Base-by-base conservation (phyloP, 2,113 vertebrate species). In the Lepisosteus osseus region DNA sequence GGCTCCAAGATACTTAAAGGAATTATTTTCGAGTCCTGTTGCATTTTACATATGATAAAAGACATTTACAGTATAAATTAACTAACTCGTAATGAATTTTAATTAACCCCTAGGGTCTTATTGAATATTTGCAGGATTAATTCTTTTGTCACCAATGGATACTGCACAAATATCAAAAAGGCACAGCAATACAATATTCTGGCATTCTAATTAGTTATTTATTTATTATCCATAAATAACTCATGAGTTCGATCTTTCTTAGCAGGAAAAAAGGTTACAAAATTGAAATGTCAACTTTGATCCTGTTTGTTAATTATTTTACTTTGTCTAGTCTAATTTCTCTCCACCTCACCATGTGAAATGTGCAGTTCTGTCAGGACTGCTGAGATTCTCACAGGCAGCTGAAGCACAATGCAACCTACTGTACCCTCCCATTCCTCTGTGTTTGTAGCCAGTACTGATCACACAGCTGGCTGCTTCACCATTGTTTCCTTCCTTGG, bases 21-120 rank as follows among this genome's bases (percentile, higher is more conserved):
- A 81, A 74, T 85, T 74, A 77, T 81, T 82, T 83, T 74, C 79
- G 79, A 77, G 78, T 82, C 83, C 82, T 63, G n/a, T 17, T 64
- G 81, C 80, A 83, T 86, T n/a, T 29, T 64, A 64, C 40, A 17
- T 64, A 64, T 64, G 86, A 90, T 87, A 89, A 87, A 86, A 91
- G 89, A 90, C 76, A 83, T 90, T 83, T 87, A 74, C 85, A 77
- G 80, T 83, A 80, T 82, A 88, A 90, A 90, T 90, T 78, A 85
- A 87, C 77, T 69, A 79, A 66, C 12, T 81, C 88, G 84, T 91
- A 85, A 86, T 83, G 77, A 91, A 84, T 89, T 83, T 79, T 72
- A 84, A 82, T 78, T 73, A 82, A 83, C 76, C 82, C 88, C 80
- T 76, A 69, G 79, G 82, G 82, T 82, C 83, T 80, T 79, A 83